Conservation (phyloP, 2,888 invertebrate genomes). For the Agrotis exclamationis region DNA sequence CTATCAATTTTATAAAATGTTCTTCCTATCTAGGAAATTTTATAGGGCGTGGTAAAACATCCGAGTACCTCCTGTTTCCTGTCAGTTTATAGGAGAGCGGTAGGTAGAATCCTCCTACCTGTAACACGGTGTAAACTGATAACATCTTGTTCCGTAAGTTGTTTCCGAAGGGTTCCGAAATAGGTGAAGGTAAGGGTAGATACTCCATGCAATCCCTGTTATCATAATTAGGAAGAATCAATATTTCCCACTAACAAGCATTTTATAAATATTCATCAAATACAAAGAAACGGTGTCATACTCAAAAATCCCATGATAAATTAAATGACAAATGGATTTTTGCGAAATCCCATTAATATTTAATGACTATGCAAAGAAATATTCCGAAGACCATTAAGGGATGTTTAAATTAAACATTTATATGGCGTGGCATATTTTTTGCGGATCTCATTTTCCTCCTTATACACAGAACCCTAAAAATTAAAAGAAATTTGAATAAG, state of each 20-base stretch:
- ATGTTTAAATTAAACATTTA: constrained; percentile 55
- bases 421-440: constrained; percentile 33
- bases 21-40: constrained; percentile 5
- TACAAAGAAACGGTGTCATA: constrained; percentile 2
- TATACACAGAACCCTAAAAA: constrained; percentile 39
- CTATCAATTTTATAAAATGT: constrained; percentile 22
- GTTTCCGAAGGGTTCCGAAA: constrained; percentile 1
- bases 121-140: constrained; percentile 10
- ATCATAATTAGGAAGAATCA: not conserved
- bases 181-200: not conserved
- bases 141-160: constrained; percentile 22
- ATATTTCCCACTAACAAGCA: constrained; percentile 14
- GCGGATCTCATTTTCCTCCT: constrained; percentile 33
- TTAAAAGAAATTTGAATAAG: constrained; percentile 59
- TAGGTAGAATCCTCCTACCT: not conserved
- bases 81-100: not conserved
- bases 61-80: not conserved
- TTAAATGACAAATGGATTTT: constrained; percentile 22
- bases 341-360: constrained; percentile 43
- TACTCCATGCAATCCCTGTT: not conserved
- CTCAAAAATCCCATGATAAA: constrained; percentile 23
- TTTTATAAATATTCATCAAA: constrained; percentile 15
- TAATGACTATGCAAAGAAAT: constrained; percentile 35
- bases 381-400: constrained; percentile 37
- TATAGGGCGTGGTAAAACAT: not conserved